Evolutionary conservation across 2,797 vertebrate genomes (phyloP), one percentile per base, ranked within the genome.

Genomic region (Hippoglossus hippoglossus): DNA sequence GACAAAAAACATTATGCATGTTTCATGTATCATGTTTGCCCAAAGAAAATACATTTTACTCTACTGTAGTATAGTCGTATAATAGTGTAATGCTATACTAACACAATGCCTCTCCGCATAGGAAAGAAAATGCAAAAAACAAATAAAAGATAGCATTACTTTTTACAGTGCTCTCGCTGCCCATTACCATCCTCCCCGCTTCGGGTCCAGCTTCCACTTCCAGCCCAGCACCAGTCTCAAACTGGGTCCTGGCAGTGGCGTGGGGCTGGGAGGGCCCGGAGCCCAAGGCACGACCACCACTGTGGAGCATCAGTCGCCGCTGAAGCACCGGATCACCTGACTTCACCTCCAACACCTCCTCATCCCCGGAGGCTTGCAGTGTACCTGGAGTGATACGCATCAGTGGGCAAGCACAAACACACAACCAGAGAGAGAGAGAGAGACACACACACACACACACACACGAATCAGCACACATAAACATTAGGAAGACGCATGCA

Each of bases 321-420:
- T 90, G 89, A 88, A 87, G 86, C 86, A 84, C 83, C 66, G 82
- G 87, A 90, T 90, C 91, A 91, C 87, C 90, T 71, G 86, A 90
- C 88, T 89, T 93, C 90, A 91, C 91, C 92, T 92, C 87, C 77
- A 87, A 92, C 85, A 92, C 91, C 89, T 92, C 90, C 82, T 87
- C 85, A 84, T 91, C 91, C 85, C 91, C 85, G 73, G 85, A 89
- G 89, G 91, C 84, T 72, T 76, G 75, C 83, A 73, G 80, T 59
- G 79, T 90, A 92, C 93, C 94, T 94, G 89, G 77, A 87, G 83
- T 91, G 84, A 90, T 85, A 84, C 64, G 87, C 88, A 87, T 90
- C 87, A 84, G 80, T 85, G 81, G 81, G 77, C 75, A 86, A 54
- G 75, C 70, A 74, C 67, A 80, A 31, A 80, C 58, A 67, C 67